Evolutionary conservation across 2,797 vertebrate species (phyloP), one percentile per base, ranked within the genome.

Genomic region (Notoglanidium macrostoma): DNA sequence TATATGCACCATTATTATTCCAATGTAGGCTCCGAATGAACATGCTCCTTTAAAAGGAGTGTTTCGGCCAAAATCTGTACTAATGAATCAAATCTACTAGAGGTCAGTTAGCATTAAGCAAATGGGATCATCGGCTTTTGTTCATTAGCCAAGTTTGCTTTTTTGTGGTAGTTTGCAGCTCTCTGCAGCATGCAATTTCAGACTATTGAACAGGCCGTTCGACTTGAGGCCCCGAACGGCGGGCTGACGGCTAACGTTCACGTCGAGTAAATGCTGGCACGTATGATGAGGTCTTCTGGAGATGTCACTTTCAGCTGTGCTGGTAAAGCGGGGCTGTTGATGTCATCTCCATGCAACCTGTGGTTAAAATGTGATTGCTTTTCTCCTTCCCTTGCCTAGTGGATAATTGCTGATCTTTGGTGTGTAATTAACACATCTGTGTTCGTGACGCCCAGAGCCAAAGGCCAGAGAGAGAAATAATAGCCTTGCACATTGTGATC

Each of bases 351-450:
- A 26, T 40, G 29, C 14, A 72, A 81, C 72, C 76, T 78, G 40
- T 51, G 49, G 59, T 89, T 73, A 85, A 73, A 85, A 67, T 17
- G 57, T 26, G n/a, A 73, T 73, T 83, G 74, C 49, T 35, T 84
- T 55, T 55, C 61, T 68, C 46, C 44, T 81, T 78, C 26, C 21
- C 59, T 55, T 78, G 84, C 55, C 68, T 82, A 72, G 86, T 88
- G 84, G 86, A 85, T 89, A 89, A 90, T 85, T 85, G 32, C 83
- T 83, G 85, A 63, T 87, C 83, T 90, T 86, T 88, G 83, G 83
- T 76, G 82, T 87, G 84, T 89, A 91, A 89, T 88, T 91, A 88
- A 89, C 89, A 88, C 86, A 86, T 89, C 80, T 88, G 90, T 85
- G 87, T 81, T 61, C n/a, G 46, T 72, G 68, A 87, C 59, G 73